Base-by-base conservation (phyloP, 2,113 vertebrate genomes). In the Istiophorus platypterus region DNA sequence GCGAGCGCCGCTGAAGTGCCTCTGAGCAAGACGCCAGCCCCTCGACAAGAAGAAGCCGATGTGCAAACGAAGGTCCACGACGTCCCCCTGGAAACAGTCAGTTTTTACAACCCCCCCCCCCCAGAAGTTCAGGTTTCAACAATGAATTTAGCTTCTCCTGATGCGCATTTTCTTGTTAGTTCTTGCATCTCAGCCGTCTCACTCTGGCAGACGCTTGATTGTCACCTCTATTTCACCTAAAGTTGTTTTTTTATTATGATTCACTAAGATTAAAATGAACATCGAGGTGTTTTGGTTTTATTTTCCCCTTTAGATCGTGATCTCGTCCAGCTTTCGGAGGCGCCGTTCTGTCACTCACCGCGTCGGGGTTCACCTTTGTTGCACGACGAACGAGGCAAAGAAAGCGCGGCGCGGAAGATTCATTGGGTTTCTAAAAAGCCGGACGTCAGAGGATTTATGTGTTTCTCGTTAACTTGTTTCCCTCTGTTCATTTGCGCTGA, bases 401-500 rank as follows among this genome's bases (percentile, higher is more conserved):
- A 29, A 59, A 6, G 0, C 37, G 29, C 15, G 39, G 26, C 37
- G 14, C 26, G 39, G 37, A 57, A 52, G 59, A 65, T 76, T 76
- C 22, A 66, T 24, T n/a, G n/a, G n/a, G n/a, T n/a, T n/a, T n/a
- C n/a, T n/a, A n/a, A n/a, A 34, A 27, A 1, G 42, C 1, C 37
- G 26, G 12, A 11, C n/a, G 24, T 70, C 31, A 69, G 2, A 39
- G n/a, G 51, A 76, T 71, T 71, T 75, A 64, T 31, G 24, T 8
- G 7, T 31, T 65, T 29, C 63, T 81, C 45, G 77, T 77, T 73
- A 61, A 31, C 29, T 29, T 54, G 47, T 45, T 31, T 47, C 63
- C 57, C 29, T 51, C 22, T 77, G 67, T 45, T 82, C 56, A 65
- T 85, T 81, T 37, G 39, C 37, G 6, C 18, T 69, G 70, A 78